These are phyloP conservation scores for Prolemur simus DNA, from an alignment of 2,113 vertebrate species.

Conservation along the genomic window DNA sequence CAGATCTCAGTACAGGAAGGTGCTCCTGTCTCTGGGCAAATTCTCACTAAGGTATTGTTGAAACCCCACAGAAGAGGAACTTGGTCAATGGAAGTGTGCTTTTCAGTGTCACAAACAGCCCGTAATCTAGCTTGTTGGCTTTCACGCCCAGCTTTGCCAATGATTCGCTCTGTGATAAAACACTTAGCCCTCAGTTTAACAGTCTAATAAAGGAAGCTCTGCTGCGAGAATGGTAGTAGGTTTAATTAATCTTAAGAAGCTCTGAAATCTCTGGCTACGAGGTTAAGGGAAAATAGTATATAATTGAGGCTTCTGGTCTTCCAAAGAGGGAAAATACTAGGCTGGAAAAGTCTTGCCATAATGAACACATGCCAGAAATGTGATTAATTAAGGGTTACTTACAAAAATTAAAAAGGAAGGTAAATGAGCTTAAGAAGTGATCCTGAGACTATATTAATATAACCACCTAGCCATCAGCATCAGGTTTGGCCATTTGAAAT, in stretches of 20 bases:
- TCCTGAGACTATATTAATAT: neutral
- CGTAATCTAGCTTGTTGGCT: slow-evolving; percentile 19
- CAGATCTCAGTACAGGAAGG: neutral
- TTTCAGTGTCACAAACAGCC: slow-evolving; percentile 22
- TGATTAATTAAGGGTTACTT: neutral
- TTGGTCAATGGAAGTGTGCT: neutral
- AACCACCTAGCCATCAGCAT: neutral
- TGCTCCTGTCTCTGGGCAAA: neutral
- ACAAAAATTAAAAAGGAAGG: neutral
- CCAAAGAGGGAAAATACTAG: neutral
- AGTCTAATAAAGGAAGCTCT: slow-evolving; percentile 11
- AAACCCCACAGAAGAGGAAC: neutral
- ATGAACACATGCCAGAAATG: neutral
- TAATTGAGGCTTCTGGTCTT: neutral
- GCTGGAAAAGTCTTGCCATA: neutral
- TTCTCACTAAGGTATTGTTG: slow-evolving; percentile 5
- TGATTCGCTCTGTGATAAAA: slow-evolving; percentile 27
- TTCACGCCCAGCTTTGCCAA: neutral
- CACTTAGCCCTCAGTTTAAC: neutral
- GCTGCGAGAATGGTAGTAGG: neutral
- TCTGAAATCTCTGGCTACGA: neutral
- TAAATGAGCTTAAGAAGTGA: neutral
- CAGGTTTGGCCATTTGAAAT: neutral
- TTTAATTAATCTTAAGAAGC: neutral
- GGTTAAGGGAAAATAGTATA: neutral